A percentile compares a stretch with the other conserved stretches of the same genome.
Conservation (phyloP, 2,888 invertebrate species). For the Drosophila rellima region DNA sequence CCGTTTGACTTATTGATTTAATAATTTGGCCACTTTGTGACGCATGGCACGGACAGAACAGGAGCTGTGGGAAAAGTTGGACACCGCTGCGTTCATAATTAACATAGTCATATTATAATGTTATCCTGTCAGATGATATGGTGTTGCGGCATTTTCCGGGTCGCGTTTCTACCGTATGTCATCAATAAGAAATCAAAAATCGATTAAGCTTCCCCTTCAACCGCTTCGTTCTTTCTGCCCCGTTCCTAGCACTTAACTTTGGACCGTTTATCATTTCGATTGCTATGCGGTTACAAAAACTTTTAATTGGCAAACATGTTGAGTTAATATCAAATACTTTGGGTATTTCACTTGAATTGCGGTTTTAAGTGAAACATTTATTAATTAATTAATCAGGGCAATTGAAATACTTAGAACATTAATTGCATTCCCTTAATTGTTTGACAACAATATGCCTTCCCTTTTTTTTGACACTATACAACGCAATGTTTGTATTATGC, state of each 20-base stretch:
- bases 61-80: constrained; percentile 10
- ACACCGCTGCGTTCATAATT: constrained; percentile 39
- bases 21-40: constrained; percentile 27
- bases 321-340: constrained; percentile 48
- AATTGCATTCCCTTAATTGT: constrained; percentile 28
- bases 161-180: constrained; percentile 46
- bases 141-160: constrained; percentile 29
- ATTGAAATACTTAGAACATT: constrained; percentile 51
- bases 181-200: constrained; percentile 77
- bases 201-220: constrained; percentile 59
- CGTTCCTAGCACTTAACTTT: constrained; percentile 14
- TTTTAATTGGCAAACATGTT: constrained; percentile 61
- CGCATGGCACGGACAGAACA: not conserved
- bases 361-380: constrained; percentile 42
- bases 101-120: constrained; percentile 40
- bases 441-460: constrained; percentile 6
- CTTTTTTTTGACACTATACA: constrained; percentile 31
- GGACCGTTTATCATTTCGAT: constrained; percentile 3
- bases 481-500: not conserved
- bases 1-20: constrained; percentile 47
- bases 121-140: constrained; percentile 46
- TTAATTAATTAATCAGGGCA: constrained; percentile 46
- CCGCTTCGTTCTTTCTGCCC: not conserved
- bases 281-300: constrained; percentile 27
- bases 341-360: constrained; percentile 46